These are phyloP conservation scores for Metaphire vulgaris DNA, from an alignment of 1,140 invertebrate genomes.

Conservation along the genomic window DNA sequence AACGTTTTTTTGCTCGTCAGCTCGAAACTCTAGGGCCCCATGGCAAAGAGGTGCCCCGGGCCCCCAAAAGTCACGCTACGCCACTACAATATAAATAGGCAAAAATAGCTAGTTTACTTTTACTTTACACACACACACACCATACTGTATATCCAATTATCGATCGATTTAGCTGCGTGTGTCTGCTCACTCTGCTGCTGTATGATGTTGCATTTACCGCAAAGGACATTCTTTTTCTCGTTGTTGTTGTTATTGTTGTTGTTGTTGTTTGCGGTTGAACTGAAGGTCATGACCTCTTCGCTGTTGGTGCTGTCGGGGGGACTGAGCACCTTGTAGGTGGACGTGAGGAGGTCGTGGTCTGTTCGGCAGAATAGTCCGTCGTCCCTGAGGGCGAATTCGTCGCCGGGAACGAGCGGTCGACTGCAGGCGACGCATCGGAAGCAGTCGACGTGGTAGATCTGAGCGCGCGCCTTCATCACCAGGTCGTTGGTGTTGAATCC, in stretches of 20 bases:
- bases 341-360: constrained; percentile 75
- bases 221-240: constrained; percentile 76
- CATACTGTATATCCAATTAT: too few species aligned
- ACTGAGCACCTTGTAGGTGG: neutral
- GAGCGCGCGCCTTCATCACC: constrained; percentile 92
- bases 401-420: constrained; percentile 79
- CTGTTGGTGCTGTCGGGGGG: neutral
- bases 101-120: too few species aligned
- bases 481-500: constrained; percentile 93
- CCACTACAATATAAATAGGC: too few species aligned
- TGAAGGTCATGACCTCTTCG: neutral
- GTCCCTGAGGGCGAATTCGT: constrained; percentile 91
- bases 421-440: constrained; percentile 92
- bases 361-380: constrained; percentile 88
- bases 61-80: too few species aligned
- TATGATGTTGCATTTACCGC: neutral
- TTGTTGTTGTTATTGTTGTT: constrained; percentile 76
- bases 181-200: too few species aligned
- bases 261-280: neutral
- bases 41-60: too few species aligned
- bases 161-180: too few species aligned
- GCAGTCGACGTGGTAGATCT: constrained; percentile 96
- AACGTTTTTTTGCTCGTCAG: too few species aligned
- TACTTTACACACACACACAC: too few species aligned
- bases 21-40: too few species aligned